A percentile compares a stretch with the other conserved stretches of the same genome.
phyloP scores from a whole-genome alignment of 1,140 invertebrate species.

The Anastrepha ludens region DNA sequence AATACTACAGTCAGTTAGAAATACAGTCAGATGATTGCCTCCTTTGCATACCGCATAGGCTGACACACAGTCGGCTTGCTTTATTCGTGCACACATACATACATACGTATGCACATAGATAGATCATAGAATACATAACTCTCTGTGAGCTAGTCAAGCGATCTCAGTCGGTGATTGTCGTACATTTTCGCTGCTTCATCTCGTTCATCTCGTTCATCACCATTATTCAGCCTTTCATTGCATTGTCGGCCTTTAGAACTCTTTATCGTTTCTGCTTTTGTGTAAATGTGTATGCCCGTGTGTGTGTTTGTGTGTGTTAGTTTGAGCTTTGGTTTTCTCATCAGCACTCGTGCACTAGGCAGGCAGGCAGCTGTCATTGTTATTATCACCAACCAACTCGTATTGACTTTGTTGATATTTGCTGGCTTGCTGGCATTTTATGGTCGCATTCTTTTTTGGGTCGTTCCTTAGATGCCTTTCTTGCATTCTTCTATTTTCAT shows the following conservation, averaged over 20 bases:
- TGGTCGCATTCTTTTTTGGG: neutral
- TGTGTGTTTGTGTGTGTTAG: neutral
- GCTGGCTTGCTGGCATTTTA: neutral
- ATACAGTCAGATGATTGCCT: neutral
- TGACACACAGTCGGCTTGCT: neutral
- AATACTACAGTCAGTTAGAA: neutral
- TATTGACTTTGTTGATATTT: constrained; percentile 35
- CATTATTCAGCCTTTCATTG: neutral
- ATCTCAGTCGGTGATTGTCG: neutral
- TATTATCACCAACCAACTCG: neutral
- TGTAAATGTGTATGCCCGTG: neutral
- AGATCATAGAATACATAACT: neutral
- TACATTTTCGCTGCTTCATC: neutral
- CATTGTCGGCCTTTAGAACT: constrained; percentile 17
- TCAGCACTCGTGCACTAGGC: neutral
- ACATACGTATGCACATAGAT: neutral
- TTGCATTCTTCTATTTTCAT: neutral
- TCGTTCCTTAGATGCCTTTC: neutral
- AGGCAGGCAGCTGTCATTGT: constrained; percentile 21
- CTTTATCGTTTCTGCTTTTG: constrained; percentile 11
- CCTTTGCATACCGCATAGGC: neutral
- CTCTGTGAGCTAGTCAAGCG: neutral
- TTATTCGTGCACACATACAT: neutral
- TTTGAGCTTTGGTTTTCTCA: neutral
- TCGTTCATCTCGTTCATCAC: neutral